Conservation (phyloP, 2,797 vertebrate species). For the Dallia pectoralis region DNA sequence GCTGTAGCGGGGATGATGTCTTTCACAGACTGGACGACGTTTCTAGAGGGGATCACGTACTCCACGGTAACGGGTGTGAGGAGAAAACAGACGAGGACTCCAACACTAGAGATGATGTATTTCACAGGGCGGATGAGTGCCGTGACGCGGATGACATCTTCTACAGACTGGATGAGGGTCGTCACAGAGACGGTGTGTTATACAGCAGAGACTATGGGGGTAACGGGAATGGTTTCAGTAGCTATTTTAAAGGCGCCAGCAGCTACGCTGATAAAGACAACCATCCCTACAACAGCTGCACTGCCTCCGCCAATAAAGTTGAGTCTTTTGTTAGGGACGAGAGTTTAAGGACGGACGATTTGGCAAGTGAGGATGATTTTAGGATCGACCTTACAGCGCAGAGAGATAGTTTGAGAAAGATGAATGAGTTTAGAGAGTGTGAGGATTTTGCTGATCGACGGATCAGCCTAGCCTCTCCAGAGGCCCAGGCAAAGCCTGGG, state of each 20-base stretch:
- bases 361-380: not conserved
- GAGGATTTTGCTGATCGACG: slow-evolving; percentile 54
- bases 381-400: not conserved
- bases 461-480: slow-evolving; percentile 52
- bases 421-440: slow-evolving; percentile 35
- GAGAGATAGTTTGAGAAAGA: slow-evolving; percentile 37
- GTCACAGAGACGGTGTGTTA: slow-evolving; percentile 32
- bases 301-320: slow-evolving; percentile 7
- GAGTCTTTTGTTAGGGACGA: too few species aligned
- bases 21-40: slow-evolving; percentile 17
- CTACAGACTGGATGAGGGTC: slow-evolving; percentile 16
- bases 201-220: slow-evolving; percentile 41
- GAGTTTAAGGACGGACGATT: too few species aligned
- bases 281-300: slow-evolving; percentile 23
- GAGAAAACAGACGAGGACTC: not conserved
- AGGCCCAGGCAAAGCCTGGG: slow-evolving; percentile 36
- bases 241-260: not conserved
- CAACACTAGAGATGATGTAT: slow-evolving; percentile 12
- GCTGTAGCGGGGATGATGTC: not conserved
- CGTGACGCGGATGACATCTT: not conserved
- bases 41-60: slow-evolving; percentile 19
- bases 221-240: not conserved
- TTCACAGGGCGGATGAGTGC: slow-evolving; percentile 15
- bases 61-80: slow-evolving; percentile 29
- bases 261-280: slow-evolving; percentile 22